Conservation (phyloP, 1,140 invertebrate genomes). For the Solen grandis region DNA sequence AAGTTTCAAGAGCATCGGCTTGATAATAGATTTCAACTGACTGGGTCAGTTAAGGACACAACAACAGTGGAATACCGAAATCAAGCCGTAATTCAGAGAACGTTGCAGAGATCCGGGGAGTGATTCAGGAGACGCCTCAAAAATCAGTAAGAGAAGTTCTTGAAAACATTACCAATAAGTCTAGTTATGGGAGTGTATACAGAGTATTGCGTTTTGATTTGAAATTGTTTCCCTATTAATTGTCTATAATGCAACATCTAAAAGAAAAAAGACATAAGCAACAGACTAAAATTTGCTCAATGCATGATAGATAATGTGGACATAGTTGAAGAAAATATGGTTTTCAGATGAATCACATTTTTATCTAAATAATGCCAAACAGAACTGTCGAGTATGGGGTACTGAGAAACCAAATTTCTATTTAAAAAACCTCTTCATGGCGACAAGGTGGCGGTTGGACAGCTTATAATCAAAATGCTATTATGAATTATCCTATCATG, state of each 20-base stretch:
- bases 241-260: background rate
- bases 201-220: background rate
- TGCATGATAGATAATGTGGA: background rate
- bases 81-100: background rate
- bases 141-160: background rate
- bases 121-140: background rate
- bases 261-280: background rate
- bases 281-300: background rate
- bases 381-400: slow-evolving; percentile 12
- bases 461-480: background rate
- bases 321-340: background rate
- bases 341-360: background rate
- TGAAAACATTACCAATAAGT: background rate
- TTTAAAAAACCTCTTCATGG: slow-evolving; percentile 12
- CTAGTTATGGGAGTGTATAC: background rate
- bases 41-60: background rate
- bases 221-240: background rate
- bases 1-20: background rate
- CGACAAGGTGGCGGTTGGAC: slow-evolving; percentile 18
- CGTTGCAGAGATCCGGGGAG: background rate
- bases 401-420: slow-evolving; percentile 20
- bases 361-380: background rate
- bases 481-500: too few species aligned
- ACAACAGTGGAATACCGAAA: background rate
- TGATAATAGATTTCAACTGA: background rate